Conservation (phyloP, 2,113 vertebrate genomes). For the Gavialis gangeticus region DNA sequence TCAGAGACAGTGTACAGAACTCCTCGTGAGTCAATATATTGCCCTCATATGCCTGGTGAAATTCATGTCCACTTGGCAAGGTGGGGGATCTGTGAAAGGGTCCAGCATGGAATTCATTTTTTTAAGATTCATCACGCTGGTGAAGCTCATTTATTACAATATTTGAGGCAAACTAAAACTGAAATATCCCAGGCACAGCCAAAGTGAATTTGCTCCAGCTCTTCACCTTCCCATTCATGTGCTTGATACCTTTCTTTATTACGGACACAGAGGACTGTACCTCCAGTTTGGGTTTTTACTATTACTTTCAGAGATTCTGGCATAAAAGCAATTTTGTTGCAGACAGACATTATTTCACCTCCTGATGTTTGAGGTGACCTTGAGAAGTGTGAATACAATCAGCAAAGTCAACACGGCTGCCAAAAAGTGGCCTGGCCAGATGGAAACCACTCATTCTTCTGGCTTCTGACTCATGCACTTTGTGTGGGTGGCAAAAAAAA, state of each 20-base stretch:
- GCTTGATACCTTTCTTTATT: not conserved
- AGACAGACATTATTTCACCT: slow-evolving; percentile 44
- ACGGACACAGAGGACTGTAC: not conserved
- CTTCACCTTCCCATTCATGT: not conserved
- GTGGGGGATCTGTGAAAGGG: not conserved
- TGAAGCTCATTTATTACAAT: not conserved
- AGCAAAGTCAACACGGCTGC: slow-evolving; percentile 9
- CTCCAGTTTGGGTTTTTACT: not conserved
- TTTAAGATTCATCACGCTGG: not conserved
- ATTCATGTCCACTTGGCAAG: not conserved
- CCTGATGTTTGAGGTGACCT: slow-evolving; percentile 16
- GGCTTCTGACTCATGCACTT: slow-evolving; percentile 71
- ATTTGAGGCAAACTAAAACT: not conserved
- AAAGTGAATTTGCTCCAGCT: too few species aligned
- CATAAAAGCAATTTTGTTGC: slow-evolving; percentile 39
- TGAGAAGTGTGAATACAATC: not conserved
- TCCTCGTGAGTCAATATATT: not conserved
- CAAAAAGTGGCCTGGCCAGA: not conserved
- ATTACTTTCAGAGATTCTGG: not conserved
- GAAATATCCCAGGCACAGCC: not conserved
- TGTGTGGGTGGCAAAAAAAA: slow-evolving; percentile 79
- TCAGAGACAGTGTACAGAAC: not conserved
- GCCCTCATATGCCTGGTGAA: not conserved
- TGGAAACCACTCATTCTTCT: slow-evolving; percentile 39
- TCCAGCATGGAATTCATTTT: not conserved